Evolutionary conservation across 2,888 invertebrate genomes (phyloP), one percentile per base, ranked within the genome.

Genomic region (Chouioia cunea): DNA sequence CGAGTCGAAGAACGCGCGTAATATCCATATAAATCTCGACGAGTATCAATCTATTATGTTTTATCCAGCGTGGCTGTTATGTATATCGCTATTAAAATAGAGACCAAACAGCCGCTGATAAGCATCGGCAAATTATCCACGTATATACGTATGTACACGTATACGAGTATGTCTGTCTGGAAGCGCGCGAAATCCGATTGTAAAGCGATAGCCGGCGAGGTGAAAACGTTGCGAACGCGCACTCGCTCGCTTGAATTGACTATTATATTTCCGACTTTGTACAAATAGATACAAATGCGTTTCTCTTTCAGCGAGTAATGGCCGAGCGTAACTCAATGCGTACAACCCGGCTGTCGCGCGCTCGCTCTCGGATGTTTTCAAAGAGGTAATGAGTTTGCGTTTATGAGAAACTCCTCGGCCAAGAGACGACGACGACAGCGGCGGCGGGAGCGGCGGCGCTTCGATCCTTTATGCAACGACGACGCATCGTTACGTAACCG

Each of bases 1-100:
- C 36, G 12, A 36, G 36, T 63, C 14, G 44, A 50, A 63, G 36
- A 36, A 36, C 6, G 36, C 36, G 6, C 6, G 36, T 47, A 46
- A 58, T 53, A 64, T 47, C 43, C 36, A 6, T 43, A 44, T 69
- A 58, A 69, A 48, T 64, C 53, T 68, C 48, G 53, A 8, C 23
- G 22, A 36, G n/a, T 63, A 52, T 20, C 27, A 52, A 58, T 52
- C 64, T 22, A 56, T 23, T 57, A 52, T 23, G 46, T 64, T 69
- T 64, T 58, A 53, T n/a, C n/a, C 63, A 43, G 58, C 36, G 63
- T 44, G 48, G 59, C 54, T 60, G 27, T 6, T 3, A 12, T 12
- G 56, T 48, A 62, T 48, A 23, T 43, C 43, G 54, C 67, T 48
- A 63, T 69, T 69, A 57, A 69, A 69, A 63, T 57, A 27, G 47